Conservation (phyloP, 2,888 invertebrate species). For the Hydropsyche betteni region DNA sequence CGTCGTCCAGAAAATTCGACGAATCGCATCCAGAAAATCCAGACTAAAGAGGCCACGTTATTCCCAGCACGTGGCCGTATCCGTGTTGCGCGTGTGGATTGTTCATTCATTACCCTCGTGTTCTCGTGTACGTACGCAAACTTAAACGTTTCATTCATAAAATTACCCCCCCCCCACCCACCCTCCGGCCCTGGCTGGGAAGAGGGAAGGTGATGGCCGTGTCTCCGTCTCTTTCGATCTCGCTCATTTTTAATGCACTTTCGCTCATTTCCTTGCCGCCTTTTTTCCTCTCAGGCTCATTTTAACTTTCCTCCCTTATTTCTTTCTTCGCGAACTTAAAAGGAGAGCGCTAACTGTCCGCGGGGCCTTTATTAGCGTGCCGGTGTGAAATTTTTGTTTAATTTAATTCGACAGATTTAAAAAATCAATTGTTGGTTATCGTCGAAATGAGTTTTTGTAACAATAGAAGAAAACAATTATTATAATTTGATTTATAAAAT, state of each 20-base stretch:
- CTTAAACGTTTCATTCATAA: slow-evolving; percentile 43
- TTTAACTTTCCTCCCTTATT: slow-evolving; percentile 31
- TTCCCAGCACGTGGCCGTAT: slow-evolving; percentile 8
- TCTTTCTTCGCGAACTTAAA: slow-evolving; percentile 33
- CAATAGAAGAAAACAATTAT: background rate
- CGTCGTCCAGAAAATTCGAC: too few relatives aligned
- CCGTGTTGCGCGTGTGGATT: slow-evolving; percentile 9
- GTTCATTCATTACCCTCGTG: slow-evolving; percentile 37
- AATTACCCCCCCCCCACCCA: slow-evolving; percentile 23
- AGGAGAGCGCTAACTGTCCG: slow-evolving; percentile 31
- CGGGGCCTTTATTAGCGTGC: slow-evolving; percentile 26
- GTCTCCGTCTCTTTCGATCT: slow-evolving; percentile 32
- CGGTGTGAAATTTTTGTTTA: background rate
- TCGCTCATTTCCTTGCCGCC: slow-evolving; percentile 25
- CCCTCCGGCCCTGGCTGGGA: background rate
- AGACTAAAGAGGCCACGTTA: too few relatives aligned
- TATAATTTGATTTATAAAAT: background rate
- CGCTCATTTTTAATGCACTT: slow-evolving; percentile 35
- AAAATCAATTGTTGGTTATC: background rate
- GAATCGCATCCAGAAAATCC: too few relatives aligned
- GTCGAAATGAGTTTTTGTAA: background rate
- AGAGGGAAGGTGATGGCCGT: background rate
- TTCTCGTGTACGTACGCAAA: slow-evolving; percentile 11
- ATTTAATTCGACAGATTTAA: background rate
- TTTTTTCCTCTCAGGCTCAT: slow-evolving; percentile 17